phyloP scores from a whole-genome alignment of 2,888 invertebrate species.

The Meloe dianella region DNA sequence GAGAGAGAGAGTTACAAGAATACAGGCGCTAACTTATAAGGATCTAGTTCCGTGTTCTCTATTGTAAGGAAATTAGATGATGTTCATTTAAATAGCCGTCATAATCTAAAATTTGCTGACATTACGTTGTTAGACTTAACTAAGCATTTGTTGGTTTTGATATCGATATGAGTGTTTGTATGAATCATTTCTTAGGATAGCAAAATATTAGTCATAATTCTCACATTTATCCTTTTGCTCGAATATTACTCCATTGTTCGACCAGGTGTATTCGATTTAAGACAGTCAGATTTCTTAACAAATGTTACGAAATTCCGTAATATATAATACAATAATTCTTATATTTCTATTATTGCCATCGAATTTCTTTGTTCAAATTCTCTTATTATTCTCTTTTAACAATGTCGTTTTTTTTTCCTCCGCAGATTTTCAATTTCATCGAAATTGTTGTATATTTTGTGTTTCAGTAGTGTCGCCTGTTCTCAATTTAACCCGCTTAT shows the following conservation, averaged over 20 bases:
- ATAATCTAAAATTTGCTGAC: constrained; percentile 24
- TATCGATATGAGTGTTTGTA: neutral
- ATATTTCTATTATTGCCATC: too few species aligned
- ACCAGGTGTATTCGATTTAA: neutral
- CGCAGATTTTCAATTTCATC: neutral
- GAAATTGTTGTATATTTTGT: neutral
- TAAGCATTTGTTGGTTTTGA: neutral
- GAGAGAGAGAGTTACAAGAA: neutral
- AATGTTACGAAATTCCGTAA: too few species aligned
- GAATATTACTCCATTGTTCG: neutral
- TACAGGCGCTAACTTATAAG: neutral
- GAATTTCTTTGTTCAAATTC: too few species aligned
- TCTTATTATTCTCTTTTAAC: too few species aligned
- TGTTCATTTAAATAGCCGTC: constrained; percentile 32
- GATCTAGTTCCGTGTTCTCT: neutral
- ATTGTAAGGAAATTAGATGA: constrained; percentile 22
- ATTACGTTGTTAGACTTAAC: neutral
- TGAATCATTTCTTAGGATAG: neutral
- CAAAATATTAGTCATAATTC: neutral
- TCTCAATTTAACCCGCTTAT: constrained; percentile 3
- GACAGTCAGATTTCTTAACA: too few species aligned
- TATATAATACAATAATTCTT: too few species aligned
- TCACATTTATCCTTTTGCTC: neutral
- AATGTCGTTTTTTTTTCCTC: too few species aligned
- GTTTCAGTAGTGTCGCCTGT: neutral